Evolutionary conservation across 2,113 vertebrate species (phyloP), one percentile per base, ranked within the genome.

Genomic region (Gobio gobio): DNA sequence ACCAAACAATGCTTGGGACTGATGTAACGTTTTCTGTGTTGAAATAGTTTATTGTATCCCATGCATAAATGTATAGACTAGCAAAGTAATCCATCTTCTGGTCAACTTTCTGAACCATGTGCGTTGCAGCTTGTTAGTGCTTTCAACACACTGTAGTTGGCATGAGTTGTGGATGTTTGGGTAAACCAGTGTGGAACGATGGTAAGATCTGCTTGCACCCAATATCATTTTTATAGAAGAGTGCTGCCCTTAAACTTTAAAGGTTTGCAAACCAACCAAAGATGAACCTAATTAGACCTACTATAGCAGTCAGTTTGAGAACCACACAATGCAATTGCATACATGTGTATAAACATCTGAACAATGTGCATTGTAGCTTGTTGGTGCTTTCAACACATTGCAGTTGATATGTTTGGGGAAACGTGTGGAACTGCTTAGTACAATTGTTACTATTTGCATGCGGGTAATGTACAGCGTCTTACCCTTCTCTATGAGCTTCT

Each of bases 401-500:
- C 70, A 47, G 22, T 16, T 14, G 10, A 12, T 43, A 24, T 73
- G 12, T 47, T 47, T 47, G 43, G 43, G 12, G n/a, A 73, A 73
- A n/a, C 43, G 22, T 73, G 9, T 70, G 36, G n/a, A 26, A 73
- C 40, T 47, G 40, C 18, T 73, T 24, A 5, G 22, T 2, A 12
- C 5, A 2, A 20, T 45, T 36, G 5, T 45, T 70, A n/a, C 20
- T 43, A 20, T n/a, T 72, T 72, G 3, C 43, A 49, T 16, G 16
- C 24, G 49, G 26, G 54, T 18, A 54, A 33, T 33, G 5, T 76
- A 51, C 14, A 29, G 22, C 2, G 0, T 94, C 98, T 95, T 96
- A 99, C 98, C 98, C 98, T 93, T 99, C 98, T 93, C 98, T 95
- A 84, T 98, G 98, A 91, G 98, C 98, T 92, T 99, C 98, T 91